Base-by-base conservation (phyloP, 2,888 invertebrate genomes). In the Choreutis nemorana region DNA sequence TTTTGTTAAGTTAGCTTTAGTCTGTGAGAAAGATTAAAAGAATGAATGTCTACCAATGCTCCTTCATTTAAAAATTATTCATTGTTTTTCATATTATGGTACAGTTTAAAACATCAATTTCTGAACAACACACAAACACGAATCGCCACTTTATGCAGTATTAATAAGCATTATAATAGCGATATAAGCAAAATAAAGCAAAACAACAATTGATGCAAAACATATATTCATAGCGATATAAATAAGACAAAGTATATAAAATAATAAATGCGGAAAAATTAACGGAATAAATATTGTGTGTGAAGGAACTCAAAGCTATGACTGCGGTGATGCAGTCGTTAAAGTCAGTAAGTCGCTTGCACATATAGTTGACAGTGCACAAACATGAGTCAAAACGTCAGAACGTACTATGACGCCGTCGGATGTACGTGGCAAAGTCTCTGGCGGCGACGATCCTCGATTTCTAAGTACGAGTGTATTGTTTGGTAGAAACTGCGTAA, bases 111-210 rank as follows among this genome's bases (percentile, higher is more conserved):
- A n/a, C n/a, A n/a, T n/a, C n/a, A n/a, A n/a, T n/a, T n/a, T n/a
- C n/a, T n/a, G n/a, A n/a, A 44, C 48, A 56, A 70, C 73, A 77
- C 72, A 78, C 77, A 77, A 78, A 78, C 78, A 77, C 78, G 70
- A 65, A 75, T 77, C 78, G 73, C 73, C 58, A 62, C 63, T 53
- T 49, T 56, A 62, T 55, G 67, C 63, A 54, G 6, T 41, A 41
- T 45, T 42, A 48, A 56, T 58, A 56, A 43, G 32, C 57, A 67
- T 50, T 62, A 65, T 44, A 64, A 57, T 58, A 59, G 38, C 28
- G 33, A 29, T 16, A 27, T 29, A 33, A 26, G 24, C 37, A 42
- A 23, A 26, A 37, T 27, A 28, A 31, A 36, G 42, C 30, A 38
- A 30, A 35, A 34, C 28, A 28, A 22, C 18, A 25, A 4, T 30